These are phyloP conservation scores for Helarctos malayanus DNA, from an alignment of 2,797 vertebrate genomes.

Conservation along the genomic window DNA sequence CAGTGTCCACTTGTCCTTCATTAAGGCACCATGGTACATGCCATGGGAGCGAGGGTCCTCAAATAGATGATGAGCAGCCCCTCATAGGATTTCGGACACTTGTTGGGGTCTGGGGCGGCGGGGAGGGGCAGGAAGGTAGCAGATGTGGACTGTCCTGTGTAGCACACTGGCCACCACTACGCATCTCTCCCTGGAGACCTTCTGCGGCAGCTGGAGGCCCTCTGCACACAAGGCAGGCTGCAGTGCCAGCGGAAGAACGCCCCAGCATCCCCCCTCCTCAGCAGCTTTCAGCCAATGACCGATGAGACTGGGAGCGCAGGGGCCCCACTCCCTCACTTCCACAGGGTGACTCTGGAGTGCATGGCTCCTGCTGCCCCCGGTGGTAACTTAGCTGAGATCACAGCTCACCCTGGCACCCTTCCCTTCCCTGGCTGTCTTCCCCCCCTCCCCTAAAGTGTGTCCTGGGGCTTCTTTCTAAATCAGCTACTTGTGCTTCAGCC, in stretches of 20 bases:
- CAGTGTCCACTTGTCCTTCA: not conserved
- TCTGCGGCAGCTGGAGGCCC: not conserved
- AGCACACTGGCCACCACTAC: fast-evolving
- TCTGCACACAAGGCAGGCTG: not conserved
- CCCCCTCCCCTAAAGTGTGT: not conserved
- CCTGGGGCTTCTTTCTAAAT: not conserved
- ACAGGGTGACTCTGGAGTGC: not conserved
- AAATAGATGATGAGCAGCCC: fast-evolving
- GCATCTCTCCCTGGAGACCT: not conserved
- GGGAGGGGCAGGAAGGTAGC: fast-evolving
- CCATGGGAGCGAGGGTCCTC: not conserved
- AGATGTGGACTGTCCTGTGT: no score
- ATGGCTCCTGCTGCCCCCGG: fast-evolving
- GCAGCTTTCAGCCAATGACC: not conserved
- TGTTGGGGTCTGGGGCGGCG: no score
- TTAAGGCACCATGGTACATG: not conserved
- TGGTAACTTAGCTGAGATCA: not conserved
- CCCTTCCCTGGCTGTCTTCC: not conserved
- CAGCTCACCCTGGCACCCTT: not conserved
- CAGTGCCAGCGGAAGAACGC: fast-evolving
- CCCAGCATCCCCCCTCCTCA: no score
- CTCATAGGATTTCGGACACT: not conserved
- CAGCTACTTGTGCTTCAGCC: not conserved
- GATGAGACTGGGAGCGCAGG: not conserved
- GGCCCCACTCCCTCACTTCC: not conserved